Evolutionary conservation across 2,888 invertebrate genomes (phyloP), one percentile per base, ranked within the genome.

Genomic region (Argyra leucocephala): DNA sequence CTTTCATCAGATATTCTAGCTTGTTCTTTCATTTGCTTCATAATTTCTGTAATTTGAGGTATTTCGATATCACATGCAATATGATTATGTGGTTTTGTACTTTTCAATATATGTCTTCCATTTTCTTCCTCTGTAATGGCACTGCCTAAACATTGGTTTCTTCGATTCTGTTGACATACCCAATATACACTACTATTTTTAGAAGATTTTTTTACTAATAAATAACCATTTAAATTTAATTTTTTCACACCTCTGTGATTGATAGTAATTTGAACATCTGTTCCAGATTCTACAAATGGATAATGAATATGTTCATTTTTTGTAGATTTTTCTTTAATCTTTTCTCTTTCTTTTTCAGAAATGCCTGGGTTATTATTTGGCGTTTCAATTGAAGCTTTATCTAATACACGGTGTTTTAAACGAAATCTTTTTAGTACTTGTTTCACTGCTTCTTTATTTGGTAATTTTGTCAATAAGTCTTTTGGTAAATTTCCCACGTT

Each of bases 11-110:
- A 18, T 48, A 48, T 12, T 18, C 15, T 18, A 18, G n/a, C 48
- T 48, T 48, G 48, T 18, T 48, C 48, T 48, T 48, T 48, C 48
- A 48, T 48, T 12, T 48, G 12, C 1, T 48, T 48, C n/a, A 48
- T 48, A 18, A 48, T 18, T 48, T 48, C 48, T 48, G 48, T 48
- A 12, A 18, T 15, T 48, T 48, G 48, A 18, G 48, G n/a, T 15
- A 18, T 18, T 48, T 48, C 48, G 18, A 12, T 48, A 48, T 48
- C n/a, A 18, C 18, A 48, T 18, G 48, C 48, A 48, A 48, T 48
- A 48, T 48, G 48, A 48, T 48, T 48, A 48, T 48, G 48, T 48
- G 48, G 48, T 48, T 48, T 48, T 48, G 48, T 48, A 48, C 18
- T 48, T 48, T 48, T 48, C 18, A 48, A 48, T 15, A 48, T 48